phyloP scores from a whole-genome alignment of 2,797 vertebrate species.

The Helicolenus hilgendorfi region DNA sequence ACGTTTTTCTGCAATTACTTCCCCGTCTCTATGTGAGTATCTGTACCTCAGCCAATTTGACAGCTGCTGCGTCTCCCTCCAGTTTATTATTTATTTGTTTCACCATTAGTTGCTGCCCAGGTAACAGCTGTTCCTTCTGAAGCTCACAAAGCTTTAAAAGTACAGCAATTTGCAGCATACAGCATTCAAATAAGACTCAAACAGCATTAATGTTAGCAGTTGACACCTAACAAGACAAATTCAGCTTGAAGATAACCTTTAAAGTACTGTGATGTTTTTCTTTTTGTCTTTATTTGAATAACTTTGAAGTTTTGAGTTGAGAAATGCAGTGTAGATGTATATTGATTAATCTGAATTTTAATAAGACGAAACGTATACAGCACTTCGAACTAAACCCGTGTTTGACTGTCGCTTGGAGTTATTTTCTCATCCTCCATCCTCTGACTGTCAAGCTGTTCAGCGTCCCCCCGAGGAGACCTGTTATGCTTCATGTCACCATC shows the following conservation, averaged over 20 bases:
- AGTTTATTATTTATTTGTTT: conserved; percentile 52
- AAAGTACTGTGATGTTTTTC: background rate
- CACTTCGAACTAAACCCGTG: background rate
- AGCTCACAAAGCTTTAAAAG: conserved; percentile 22
- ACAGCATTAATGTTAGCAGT: background rate
- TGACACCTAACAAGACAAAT: background rate
- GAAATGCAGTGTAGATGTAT: background rate
- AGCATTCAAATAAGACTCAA: conserved; percentile 2
- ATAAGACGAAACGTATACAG: background rate
- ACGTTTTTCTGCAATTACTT: background rate
- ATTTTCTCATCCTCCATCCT: conserved; percentile 41
- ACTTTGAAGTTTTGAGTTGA: background rate
- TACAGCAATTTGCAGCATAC: background rate
- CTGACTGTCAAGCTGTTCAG: conserved; percentile 56
- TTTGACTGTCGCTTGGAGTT: background rate
- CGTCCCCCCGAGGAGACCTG: conserved; percentile 51
- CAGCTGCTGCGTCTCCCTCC: conserved; percentile 52
- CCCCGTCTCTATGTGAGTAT: background rate
- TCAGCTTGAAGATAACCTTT: background rate
- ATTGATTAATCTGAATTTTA: background rate
- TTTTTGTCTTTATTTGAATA: background rate
- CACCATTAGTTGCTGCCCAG: conserved; percentile 23
- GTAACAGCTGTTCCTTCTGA: conserved; percentile 56
- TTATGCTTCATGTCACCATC: conserved; percentile 70
- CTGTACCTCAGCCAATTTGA: conserved; percentile 37